Percentiles rank a stretch among this genome's conserved stretches.
Evolutionary conservation across 2,888 invertebrate species (phyloP).

Genomic region (Schizotus pectinicornis): DNA sequence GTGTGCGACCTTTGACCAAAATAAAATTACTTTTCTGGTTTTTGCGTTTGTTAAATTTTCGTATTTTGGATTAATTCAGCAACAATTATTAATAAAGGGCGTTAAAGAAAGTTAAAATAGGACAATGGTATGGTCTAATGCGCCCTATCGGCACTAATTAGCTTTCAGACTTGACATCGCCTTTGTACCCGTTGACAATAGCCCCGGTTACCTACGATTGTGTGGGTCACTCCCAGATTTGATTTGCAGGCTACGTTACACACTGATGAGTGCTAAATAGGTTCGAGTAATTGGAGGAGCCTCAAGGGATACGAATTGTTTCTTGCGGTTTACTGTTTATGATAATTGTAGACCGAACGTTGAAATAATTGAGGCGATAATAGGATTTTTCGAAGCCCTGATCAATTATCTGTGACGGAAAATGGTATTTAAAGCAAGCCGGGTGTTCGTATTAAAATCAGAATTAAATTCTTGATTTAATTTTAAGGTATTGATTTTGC

Average conservation of each 20-base stretch:
- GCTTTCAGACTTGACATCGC: conserved; percentile 19
- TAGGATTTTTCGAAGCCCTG: background rate
- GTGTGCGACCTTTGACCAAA: too few relatives aligned
- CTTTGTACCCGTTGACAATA: conserved; percentile 25
- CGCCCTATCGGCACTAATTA: conserved; percentile 22
- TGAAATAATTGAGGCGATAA: background rate
- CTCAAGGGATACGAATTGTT: conserved; percentile 3
- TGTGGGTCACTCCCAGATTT: conserved; percentile 27
- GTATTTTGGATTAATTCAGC: conserved; percentile 14
- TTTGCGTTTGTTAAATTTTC: too few relatives aligned
- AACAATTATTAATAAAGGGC: conserved; percentile 24
- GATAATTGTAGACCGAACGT: background rate
- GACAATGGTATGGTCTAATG: conserved; percentile 17
- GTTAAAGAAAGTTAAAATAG: conserved; percentile 13
- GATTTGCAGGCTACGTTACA: conserved; percentile 28
- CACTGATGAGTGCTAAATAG: conserved; percentile 22
- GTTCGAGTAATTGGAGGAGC: conserved; percentile 14
- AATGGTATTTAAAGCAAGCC: conserved; percentile 12
- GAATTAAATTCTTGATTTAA: conserved; percentile 25
- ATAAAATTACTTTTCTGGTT: too few relatives aligned
- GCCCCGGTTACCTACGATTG: conserved; percentile 12
- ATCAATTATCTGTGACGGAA: conserved; percentile 15
- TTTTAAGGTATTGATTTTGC: conserved; percentile 22
- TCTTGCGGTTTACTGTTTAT: background rate
- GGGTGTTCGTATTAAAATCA: conserved; percentile 16